Conservation (phyloP, 1,140 invertebrate genomes). For the Stenopsyche tienmushanensis region DNA sequence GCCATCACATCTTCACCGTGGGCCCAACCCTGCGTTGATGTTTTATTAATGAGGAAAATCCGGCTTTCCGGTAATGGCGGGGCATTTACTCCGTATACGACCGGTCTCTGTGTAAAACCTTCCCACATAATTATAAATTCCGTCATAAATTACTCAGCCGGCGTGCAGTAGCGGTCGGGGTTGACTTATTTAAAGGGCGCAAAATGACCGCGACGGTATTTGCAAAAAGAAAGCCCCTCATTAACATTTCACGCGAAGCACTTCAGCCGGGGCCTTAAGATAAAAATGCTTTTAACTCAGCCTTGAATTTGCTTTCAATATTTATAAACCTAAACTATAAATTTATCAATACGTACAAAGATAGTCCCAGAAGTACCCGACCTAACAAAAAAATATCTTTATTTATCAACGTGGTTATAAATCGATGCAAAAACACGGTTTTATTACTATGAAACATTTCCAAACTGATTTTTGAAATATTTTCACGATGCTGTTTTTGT, state of each 20-base stretch:
- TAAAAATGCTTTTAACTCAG: not conserved
- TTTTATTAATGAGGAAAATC: slow-evolving; percentile 28
- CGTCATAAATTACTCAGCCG: slow-evolving; percentile 12
- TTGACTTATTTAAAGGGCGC: slow-evolving; percentile 6
- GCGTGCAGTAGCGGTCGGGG: not conserved
- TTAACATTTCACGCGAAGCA: not conserved
- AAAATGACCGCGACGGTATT: slow-evolving; percentile 11
- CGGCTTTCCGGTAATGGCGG: slow-evolving; percentile 25
- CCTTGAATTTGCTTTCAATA: not conserved
- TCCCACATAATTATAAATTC: slow-evolving; percentile 23
- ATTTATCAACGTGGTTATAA: too few relatives aligned
- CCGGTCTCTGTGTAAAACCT: too few relatives aligned
- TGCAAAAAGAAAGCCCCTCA: slow-evolving; percentile 2
- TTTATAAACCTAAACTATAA: too few relatives aligned
- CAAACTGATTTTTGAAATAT: too few relatives aligned
- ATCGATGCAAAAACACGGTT: too few relatives aligned
- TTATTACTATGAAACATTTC: too few relatives aligned
- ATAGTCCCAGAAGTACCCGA: too few relatives aligned
- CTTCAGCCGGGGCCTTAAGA: not conserved
- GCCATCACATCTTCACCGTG: slow-evolving; percentile 14
- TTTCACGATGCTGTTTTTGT: too few relatives aligned
- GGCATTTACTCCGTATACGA: slow-evolving; percentile 15
- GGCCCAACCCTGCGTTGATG: slow-evolving; percentile 11
- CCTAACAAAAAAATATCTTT: too few relatives aligned
- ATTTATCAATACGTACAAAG: too few relatives aligned